phyloP scores from a whole-genome alignment of 2,888 invertebrate genomes.

The Temnothorax ravouxi region DNA sequence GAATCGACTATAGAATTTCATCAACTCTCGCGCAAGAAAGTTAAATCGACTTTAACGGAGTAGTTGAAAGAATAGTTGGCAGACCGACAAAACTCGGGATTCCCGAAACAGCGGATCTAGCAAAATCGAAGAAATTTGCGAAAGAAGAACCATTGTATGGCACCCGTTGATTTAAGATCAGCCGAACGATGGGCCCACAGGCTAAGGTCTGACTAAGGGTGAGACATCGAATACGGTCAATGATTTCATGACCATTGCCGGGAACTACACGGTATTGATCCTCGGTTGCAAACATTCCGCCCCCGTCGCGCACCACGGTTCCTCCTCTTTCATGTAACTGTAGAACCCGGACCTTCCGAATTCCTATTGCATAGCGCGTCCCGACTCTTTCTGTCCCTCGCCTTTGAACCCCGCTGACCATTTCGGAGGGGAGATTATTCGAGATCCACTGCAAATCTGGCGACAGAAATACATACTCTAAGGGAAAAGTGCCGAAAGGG shows the following conservation, averaged over 20 bases:
- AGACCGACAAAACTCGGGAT: constrained; percentile 75
- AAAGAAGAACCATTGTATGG: constrained; percentile 42
- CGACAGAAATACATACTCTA: background rate
- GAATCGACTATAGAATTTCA: constrained; percentile 14
- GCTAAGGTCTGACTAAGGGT: background rate
- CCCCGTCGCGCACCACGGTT: constrained; percentile 18
- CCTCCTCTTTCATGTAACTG: constrained; percentile 50
- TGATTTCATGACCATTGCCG: constrained; percentile 63
- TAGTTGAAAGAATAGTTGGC: background rate
- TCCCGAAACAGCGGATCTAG: constrained; percentile 69
- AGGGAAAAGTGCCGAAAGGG: background rate
- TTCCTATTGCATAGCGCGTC: constrained; percentile 37
- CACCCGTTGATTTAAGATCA: constrained; percentile 66
- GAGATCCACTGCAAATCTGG: constrained; percentile 10
- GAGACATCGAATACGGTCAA: constrained; percentile 42
- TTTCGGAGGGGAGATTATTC: constrained; percentile 22
- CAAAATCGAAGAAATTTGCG: constrained; percentile 39
- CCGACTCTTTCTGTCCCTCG: constrained; percentile 21
- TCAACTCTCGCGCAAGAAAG: background rate
- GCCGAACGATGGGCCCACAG: background rate
- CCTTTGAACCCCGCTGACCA: constrained; percentile 31
- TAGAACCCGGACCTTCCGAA: constrained; percentile 48
- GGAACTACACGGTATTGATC: constrained; percentile 61
- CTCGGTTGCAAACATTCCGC: constrained; percentile 47
- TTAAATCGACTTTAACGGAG: constrained; percentile 28